Conservation (phyloP, 2,113 vertebrate genomes). For the Ailurus styani region DNA sequence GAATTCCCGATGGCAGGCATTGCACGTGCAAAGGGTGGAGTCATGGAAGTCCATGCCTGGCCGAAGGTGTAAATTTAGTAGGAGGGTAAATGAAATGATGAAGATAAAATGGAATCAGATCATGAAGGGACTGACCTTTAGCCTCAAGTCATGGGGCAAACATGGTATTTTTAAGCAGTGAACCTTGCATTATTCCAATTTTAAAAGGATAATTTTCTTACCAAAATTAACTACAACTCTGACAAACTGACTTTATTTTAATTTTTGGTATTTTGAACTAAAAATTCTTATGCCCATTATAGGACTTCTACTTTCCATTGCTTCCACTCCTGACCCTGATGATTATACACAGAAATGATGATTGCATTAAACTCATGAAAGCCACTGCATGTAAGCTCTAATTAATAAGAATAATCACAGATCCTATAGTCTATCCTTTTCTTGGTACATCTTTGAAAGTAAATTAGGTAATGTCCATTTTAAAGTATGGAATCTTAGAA, state of each 20-base stretch:
- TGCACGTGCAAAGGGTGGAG: neutral
- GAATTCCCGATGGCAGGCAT: neutral
- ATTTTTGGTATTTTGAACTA: neutral
- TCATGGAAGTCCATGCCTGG: neutral
- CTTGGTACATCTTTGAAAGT: neutral
- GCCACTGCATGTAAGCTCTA: neutral
- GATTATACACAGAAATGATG: neutral
- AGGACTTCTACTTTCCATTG: neutral
- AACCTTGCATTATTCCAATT: neutral
- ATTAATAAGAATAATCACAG: neutral
- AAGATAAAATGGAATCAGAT: neutral
- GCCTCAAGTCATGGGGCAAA: neutral
- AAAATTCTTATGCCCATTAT: neutral
- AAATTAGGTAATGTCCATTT: neutral
- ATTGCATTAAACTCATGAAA: neutral
- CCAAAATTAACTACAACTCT: neutral
- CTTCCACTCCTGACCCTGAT: neutral
- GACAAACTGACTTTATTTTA: neutral
- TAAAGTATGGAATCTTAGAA: neutral
- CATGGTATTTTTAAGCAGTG: neutral
- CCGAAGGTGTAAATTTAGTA: neutral
- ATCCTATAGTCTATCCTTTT: neutral
- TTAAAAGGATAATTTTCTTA: constrained; percentile 15
- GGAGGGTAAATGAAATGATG: neutral
- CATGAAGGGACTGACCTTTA: neutral